Conservation (phyloP, 1,140 invertebrate species). For the Dryas iulia region DNA sequence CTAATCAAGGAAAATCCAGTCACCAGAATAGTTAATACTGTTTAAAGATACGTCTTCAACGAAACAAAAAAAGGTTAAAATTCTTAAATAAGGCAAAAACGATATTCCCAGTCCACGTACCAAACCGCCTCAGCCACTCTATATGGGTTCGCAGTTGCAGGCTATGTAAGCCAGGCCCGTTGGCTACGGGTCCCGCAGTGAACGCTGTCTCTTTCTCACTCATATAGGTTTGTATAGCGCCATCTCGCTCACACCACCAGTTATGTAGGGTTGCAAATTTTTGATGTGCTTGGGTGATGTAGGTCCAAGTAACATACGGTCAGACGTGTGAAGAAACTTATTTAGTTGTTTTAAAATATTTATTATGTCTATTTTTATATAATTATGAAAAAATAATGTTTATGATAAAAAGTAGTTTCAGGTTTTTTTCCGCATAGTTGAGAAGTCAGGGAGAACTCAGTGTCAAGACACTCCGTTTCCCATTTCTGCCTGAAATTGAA, state of each 20-base stretch:
- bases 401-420: too few relatives aligned
- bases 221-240: constrained; percentile 13
- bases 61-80: not conserved
- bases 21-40: too few relatives aligned
- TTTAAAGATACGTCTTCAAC: not conserved
- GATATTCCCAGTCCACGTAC: constrained; percentile 38
- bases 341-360: too few relatives aligned
- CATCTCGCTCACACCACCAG: constrained; percentile 33
- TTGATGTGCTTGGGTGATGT: not conserved
- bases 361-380: too few relatives aligned
- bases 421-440: too few relatives aligned
- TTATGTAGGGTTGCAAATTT: constrained; percentile 21
- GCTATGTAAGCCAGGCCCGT: constrained; percentile 48
- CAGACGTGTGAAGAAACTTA: not conserved
- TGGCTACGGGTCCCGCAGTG: constrained; percentile 35
- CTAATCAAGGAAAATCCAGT: too few relatives aligned
- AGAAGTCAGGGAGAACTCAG: too few relatives aligned
- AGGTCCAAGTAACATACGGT: constrained; percentile 4
- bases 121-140: constrained; percentile 34
- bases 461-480: too few relatives aligned
- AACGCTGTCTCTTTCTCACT: constrained; percentile 28
- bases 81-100: constrained; percentile 1
- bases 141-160: constrained; percentile 46
- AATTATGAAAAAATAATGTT: too few relatives aligned
- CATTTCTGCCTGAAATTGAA: too few relatives aligned